phyloP scores from a whole-genome alignment of 2,797 vertebrate genomes.

The Rhinella marina region DNA sequence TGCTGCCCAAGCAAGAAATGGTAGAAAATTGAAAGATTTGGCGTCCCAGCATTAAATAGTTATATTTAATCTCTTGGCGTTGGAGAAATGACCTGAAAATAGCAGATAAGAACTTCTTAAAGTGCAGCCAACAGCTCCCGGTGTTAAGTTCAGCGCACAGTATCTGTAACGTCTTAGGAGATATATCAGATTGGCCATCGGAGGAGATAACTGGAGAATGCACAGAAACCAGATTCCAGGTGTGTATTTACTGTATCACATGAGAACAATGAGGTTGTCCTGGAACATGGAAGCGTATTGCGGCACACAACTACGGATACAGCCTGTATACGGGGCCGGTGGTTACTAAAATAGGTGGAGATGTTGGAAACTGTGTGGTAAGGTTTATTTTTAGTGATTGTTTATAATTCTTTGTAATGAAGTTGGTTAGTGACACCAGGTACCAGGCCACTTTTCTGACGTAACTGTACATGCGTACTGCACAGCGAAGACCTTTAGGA shows the following conservation, averaged over 20 bases:
- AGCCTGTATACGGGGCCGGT: no score
- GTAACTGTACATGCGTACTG: no score
- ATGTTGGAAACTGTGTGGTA: no score
- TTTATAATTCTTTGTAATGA: no score
- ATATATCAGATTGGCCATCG: background rate
- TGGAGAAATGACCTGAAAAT: slow-evolving; percentile 35
- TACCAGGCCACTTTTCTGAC: no score
- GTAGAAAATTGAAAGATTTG: slow-evolving; percentile 30
- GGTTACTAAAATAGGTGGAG: no score
- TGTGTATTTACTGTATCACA: background rate
- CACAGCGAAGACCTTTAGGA: no score
- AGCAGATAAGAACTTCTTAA: slow-evolving; percentile 42
- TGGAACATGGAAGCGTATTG: background rate
- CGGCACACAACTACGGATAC: background rate
- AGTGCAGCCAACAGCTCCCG: background rate
- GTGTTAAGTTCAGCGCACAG: background rate
- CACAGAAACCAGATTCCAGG: background rate
- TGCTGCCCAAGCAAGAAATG: slow-evolving; percentile 60
- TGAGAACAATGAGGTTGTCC: no score
- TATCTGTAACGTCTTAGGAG: background rate
- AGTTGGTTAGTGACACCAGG: no score
- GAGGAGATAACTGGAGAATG: background rate
- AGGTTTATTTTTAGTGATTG: no score
- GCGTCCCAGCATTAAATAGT: slow-evolving; percentile 8
- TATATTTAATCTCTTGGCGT: slow-evolving; percentile 22